These are phyloP conservation scores for Apotomis betuletana DNA, from an alignment of 2,888 invertebrate species.

Conservation along the genomic window DNA sequence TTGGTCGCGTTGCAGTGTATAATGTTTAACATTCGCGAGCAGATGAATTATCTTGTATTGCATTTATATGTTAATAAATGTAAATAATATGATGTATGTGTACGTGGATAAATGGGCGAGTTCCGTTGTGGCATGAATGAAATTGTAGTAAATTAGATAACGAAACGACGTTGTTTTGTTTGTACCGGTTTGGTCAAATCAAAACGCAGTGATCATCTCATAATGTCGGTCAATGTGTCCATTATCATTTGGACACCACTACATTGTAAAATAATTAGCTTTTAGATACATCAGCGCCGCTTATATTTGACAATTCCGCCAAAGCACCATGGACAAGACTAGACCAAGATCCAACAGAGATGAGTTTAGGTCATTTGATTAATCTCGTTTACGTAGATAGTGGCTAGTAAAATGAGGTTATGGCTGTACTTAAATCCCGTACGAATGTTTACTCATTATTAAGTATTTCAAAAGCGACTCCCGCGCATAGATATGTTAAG, in stretches of 20 bases:
- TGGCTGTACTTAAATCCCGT: neutral
- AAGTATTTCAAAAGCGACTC: neutral
- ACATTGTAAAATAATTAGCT: neutral
- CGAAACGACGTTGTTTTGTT: constrained; percentile 10
- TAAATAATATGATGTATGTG: constrained; percentile 33
- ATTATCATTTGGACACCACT: neutral
- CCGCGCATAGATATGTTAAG: constrained; percentile 4
- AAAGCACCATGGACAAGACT: too few species aligned
- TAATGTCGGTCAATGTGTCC: neutral
- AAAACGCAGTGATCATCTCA: neutral
- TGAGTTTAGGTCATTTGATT: too few species aligned
- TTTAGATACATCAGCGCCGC: neutral
- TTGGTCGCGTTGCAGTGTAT: constrained; percentile 8
- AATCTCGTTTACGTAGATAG: too few species aligned
- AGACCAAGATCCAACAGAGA: too few species aligned
- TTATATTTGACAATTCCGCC: too few species aligned
- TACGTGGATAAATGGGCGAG: constrained; percentile 29
- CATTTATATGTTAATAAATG: constrained; percentile 37
- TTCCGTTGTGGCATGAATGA: constrained; percentile 38
- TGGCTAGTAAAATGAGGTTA: too few species aligned
- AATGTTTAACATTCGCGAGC: constrained; percentile 15
- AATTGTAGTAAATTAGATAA: constrained; percentile 33
- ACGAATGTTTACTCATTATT: neutral
- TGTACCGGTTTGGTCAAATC: neutral
- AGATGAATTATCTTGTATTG: constrained; percentile 26